Base-by-base conservation (phyloP, 2,888 invertebrate species). In the Drosophila yooni region DNA sequence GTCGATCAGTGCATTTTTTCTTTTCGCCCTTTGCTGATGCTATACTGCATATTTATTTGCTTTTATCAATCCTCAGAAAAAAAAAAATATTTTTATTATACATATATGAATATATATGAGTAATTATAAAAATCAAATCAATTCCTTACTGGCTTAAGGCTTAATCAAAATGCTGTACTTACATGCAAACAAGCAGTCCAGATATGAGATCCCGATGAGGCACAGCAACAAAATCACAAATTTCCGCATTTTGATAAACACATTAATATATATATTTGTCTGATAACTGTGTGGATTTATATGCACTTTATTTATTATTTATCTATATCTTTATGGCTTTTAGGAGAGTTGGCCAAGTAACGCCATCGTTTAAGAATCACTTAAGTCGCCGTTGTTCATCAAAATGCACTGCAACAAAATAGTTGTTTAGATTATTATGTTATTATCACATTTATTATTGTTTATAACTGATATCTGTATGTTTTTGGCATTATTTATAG, bases 351-450 rank as follows among this genome's bases (percentile, higher is more conserved):
- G 52, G 15, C 53, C 10, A 34, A 53, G 70, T 46, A 46, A 46
- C 64, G 62, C 65, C 78, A 78, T 79, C 46, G 52, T 38, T 62
- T 31, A 27, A 56, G 33, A 56, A 57, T 68, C 50, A 66, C 59
- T 69, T 62, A n/a, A 11, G 33, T 36, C n/a, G 34, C 27, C n/a
- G 25, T 29, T 58, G 18, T 18, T 48, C 21, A 8, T 25, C 25
- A 46, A 46, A 31, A 59, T 52, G 61, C 69, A 82, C 83, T 83
- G 83, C 0, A 83, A 82, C 7, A 29, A 80, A 81, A 69, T 29
- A 40, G 21, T 61, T 21, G 51, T 34, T 25, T 13, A 33, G 34
- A 48, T 48, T 13, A 21, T 58, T 71, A 27, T 40, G 15, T 7
- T 13, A 50, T 25, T 36, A 40, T 29, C n/a, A 25, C n/a, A 13